Evolutionary conservation across 2,888 invertebrate species (phyloP).

Genomic region (Lypha dubia): DNA sequence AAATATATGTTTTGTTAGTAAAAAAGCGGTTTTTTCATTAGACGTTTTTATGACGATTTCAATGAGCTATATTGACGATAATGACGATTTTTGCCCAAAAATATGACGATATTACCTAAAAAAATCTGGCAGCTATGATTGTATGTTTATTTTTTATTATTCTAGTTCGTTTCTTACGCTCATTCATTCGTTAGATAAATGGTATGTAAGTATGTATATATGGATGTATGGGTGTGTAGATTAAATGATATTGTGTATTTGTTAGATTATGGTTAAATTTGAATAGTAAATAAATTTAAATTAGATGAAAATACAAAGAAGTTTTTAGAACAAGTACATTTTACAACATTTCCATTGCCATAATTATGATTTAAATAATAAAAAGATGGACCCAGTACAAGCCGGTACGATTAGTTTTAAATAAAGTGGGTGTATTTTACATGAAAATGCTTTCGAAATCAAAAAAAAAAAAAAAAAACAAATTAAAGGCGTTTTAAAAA

Average conservation of each 20-base stretch:
- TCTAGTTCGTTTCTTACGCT: constrained; percentile 32
- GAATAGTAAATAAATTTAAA: constrained; percentile 57
- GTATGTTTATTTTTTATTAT: constrained; percentile 26
- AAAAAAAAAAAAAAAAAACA: no score
- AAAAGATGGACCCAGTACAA: constrained; percentile 38
- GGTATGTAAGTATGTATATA: no score
- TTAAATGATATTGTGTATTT: constrained; percentile 46
- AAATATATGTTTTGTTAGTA: no score
- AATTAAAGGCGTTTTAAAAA: constrained; percentile 60
- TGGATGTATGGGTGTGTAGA: no score
- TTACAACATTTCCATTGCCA: constrained; percentile 28
- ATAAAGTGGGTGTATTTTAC: constrained; percentile 69
- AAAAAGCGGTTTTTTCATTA: no score
- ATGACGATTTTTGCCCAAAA: no score
- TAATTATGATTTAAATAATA: constrained; percentile 37
- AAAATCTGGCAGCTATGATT: no score
- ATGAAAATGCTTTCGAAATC: constrained; percentile 10
- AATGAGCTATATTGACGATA: no score
- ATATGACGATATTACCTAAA: no score
- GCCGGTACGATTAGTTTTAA: constrained; percentile 28
- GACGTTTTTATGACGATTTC: no score
- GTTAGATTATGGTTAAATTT: constrained; percentile 52
- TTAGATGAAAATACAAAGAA: constrained; percentile 61
- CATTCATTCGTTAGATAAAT: constrained; percentile 49
- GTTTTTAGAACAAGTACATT: constrained; percentile 59